Evolutionary conservation across 2,888 invertebrate genomes (phyloP), one percentile per base, ranked within the genome.

Genomic region (Ophion costatus): DNA sequence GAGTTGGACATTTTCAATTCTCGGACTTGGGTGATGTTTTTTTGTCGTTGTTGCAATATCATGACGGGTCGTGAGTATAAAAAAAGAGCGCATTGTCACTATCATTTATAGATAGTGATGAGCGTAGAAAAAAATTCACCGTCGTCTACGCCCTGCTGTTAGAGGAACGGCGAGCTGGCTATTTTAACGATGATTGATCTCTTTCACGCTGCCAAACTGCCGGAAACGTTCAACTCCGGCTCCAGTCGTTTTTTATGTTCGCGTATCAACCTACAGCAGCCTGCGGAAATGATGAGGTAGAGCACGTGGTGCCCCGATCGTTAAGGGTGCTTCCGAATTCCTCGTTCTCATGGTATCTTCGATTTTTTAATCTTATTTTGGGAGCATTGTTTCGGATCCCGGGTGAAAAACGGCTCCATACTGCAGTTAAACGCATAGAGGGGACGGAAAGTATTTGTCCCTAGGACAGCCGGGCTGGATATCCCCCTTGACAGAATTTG

Each of bases 161-260:
- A 42, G n/a, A 38, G 22, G n/a, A 22, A 67, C 42, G 38, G 38
- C 38, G 9, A 38, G 38, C 38, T 38, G 9, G 38, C 24, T 24
- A 9, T 24, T 45, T 45, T 63, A 63, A 63, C 38, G 45, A 63
- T 63, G 74, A 74, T 74, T 74, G 74, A 74, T 74, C 17, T 63
- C 45, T 22, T 29, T 38, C 7, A 61, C 42, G 38, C 42, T 73
- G 59, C 61, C 61, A 24, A 42, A 61, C 24, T 5, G 14, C 61
- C 59, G 61, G 61, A 61, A 73, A 74, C 42, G 20, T 73, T 29
- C 24, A 29, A 2, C 17, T 33, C 33, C 10, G 42, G 22, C n/a
- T 42, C 33, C 33, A 10, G 33, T 29, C 17, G 24, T 6, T 71
- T 71, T 71, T 45, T 33, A 9, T 71, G n/a, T 71, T 11, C 56